Percentiles rank a stretch among this genome's conserved stretches.
phyloP scores from a whole-genome alignment of 37 sponge, comb jelly and placozoan genomes.

The Haliclona indistincta region DNA sequence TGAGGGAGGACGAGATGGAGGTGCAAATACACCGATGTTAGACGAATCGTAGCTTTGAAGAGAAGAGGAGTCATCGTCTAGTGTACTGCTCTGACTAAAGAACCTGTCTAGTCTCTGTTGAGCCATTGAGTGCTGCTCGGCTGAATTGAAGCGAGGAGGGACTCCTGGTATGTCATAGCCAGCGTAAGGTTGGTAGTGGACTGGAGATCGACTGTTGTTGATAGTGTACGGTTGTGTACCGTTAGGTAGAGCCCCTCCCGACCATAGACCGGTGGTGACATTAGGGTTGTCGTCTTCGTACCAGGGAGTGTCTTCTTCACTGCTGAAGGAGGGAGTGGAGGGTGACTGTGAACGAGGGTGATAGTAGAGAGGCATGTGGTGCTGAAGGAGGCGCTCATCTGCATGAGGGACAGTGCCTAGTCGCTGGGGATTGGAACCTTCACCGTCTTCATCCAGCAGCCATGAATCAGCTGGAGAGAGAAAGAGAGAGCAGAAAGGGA shows the following conservation, averaged over 20 bases:
- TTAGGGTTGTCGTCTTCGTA: slow-evolving; percentile 9
- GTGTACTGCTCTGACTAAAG: too few species aligned
- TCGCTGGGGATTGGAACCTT: neutral
- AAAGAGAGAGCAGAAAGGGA: neutral
- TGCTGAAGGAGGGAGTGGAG: neutral
- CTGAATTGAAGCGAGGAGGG: too few species aligned
- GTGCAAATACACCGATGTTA: too few species aligned
- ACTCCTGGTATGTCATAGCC: too few species aligned
- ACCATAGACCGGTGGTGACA: neutral
- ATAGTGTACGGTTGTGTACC: slow-evolving; percentile 4
- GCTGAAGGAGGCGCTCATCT: neutral
- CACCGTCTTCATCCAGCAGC: too few species aligned
- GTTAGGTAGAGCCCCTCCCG: too few species aligned
- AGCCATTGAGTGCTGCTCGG: neutral
- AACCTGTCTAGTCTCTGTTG: neutral
- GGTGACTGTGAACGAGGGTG: neutral
- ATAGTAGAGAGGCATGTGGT: neutral
- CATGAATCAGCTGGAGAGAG: neutral
- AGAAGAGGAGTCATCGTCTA: too few species aligned
- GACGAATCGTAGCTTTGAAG: too few species aligned
- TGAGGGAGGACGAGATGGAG: too few species aligned
- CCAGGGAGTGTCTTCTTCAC: neutral
- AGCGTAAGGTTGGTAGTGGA: too few species aligned
- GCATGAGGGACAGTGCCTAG: neutral
- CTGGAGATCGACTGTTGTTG: too few species aligned